phyloP scores from a whole-genome alignment of 1,140 invertebrate species.

The Tyrophagus putrescentiae region DNA sequence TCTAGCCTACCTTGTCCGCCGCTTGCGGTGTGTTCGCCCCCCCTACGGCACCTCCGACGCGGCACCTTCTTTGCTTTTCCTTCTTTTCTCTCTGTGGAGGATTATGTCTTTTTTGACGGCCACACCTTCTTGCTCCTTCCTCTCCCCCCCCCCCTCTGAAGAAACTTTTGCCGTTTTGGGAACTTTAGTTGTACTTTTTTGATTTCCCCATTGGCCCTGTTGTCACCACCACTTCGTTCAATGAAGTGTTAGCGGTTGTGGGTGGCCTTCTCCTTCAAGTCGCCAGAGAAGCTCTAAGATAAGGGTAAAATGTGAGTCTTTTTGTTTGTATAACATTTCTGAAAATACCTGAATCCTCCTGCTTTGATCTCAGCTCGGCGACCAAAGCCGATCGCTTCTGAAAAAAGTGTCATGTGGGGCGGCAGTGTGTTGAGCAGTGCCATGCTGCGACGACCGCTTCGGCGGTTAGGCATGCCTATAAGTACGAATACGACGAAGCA shows the following conservation, averaged over 20 bases:
- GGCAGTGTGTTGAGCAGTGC: constrained; percentile 53
- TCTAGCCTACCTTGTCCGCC: constrained; percentile 32
- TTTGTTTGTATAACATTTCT: background rate
- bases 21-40: constrained; percentile 28
- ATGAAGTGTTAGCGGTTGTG: background rate
- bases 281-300: too few species aligned
- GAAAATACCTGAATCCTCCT: constrained; percentile 37
- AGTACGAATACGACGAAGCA: constrained; percentile 50
- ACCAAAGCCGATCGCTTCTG: constrained; percentile 46
- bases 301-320: too few species aligned
- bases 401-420: constrained; percentile 47
- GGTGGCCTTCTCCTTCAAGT: background rate
- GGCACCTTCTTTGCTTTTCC: too few species aligned
- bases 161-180: background rate
- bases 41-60: background rate
- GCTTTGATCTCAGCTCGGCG: constrained; percentile 44
- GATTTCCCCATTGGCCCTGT: background rate
- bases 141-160: background rate
- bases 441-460: constrained; percentile 57
- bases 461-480: constrained; percentile 50
- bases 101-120: background rate
- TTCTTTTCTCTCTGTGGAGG: background rate
- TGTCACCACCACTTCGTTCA: background rate
- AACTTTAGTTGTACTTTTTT: background rate
- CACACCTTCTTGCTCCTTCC: too few species aligned